phyloP scores from a whole-genome alignment of 1,140 invertebrate species.

The Manduca sexta region DNA sequence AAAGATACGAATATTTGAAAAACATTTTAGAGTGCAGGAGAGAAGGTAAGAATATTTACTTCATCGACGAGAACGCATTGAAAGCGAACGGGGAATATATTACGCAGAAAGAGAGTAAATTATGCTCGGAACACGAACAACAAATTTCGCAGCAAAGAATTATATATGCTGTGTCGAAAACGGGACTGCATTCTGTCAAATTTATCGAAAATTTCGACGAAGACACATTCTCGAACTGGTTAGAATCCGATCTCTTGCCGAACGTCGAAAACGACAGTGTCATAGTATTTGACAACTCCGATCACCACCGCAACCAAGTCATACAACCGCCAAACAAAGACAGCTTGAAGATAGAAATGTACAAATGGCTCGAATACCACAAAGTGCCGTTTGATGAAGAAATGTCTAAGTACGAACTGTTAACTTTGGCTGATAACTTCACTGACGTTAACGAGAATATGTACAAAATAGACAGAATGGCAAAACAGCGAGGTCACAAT shows the following conservation, averaged over 20 bases:
- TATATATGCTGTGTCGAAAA: slow-evolving; percentile 17
- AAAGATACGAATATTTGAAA: slow-evolving; percentile 34
- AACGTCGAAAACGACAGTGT: slow-evolving; percentile 16
- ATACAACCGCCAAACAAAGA: slow-evolving; percentile 11
- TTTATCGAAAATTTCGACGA: slow-evolving; percentile 1
- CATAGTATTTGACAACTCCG: slow-evolving; percentile 20
- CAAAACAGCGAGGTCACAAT: slow-evolving; percentile 14
- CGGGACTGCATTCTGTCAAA: slow-evolving; percentile 6
- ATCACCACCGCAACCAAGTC: slow-evolving; percentile 12
- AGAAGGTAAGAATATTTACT: slow-evolving; percentile 15
- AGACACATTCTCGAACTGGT: slow-evolving; percentile 14
- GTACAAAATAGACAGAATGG: slow-evolving; percentile 21
- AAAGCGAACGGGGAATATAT: not conserved
- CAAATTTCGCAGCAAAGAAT: not conserved
- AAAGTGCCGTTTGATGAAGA: slow-evolving; percentile 15
- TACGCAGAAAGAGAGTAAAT: not conserved
- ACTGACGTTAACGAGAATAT: slow-evolving; percentile 20
- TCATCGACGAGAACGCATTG: slow-evolving; percentile 10
- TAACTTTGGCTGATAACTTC: slow-evolving; percentile 17
- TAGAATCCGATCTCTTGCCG: slow-evolving; percentile 7
- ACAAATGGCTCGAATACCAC: slow-evolving; percentile 26
- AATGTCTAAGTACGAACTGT: slow-evolving; percentile 28
- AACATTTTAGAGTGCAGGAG: slow-evolving; percentile 13
- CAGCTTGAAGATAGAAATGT: slow-evolving; percentile 27
- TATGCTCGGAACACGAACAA: not conserved